Base-by-base conservation (phyloP, 2,797 vertebrate genomes). In the Thalassophryne amazonica region DNA sequence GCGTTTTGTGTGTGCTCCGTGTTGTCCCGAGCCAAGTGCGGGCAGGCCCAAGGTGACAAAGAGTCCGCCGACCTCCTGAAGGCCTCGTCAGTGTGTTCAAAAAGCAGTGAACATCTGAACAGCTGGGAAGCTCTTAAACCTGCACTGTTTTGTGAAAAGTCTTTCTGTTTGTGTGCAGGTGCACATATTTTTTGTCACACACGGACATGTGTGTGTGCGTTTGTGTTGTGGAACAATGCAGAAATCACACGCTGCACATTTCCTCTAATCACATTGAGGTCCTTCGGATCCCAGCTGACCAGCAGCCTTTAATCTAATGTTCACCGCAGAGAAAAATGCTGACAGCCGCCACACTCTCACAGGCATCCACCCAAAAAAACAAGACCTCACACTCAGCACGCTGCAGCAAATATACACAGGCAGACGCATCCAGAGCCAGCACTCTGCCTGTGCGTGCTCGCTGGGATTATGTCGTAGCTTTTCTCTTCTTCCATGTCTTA, bases 241-340 rank as follows among this genome's bases (percentile, higher is more conserved):
- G 84, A 81, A 88, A 86, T 88, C 88, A 90, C 86, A 89, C 57
- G 67, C 62, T 60, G 60, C 80, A 88, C 81, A 87, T 87, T 89
- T 86, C 9, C 53, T 51, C 57, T 85, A 87, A 88, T 88, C 71
- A 77, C 73, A 80, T 83, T 47, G 42, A 82, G 41, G 62, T 65
- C 66, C 71, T 80, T 86, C 80, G 74, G 56, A 78, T 60, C 67
- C 87, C 83, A 73, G 85, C 86, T 88, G 83, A 90, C 86, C 74
- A 54, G 52, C 61, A 73, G 49, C 48, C 47, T 76, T 73, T 88
- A 87, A 89, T 87, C 82, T 84, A 88, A 90, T 85, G 72, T 80
- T 80, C 77, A 71, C 60, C 59, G 10, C 16, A 58, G 60, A 65
- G 57, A 65, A 66, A 80, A 72, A 76, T 71, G 79, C 33, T 45